These are phyloP conservation scores for Cyprinodon variegatus DNA, from an alignment of 2,113 vertebrate genomes.

Conservation along the genomic window DNA sequence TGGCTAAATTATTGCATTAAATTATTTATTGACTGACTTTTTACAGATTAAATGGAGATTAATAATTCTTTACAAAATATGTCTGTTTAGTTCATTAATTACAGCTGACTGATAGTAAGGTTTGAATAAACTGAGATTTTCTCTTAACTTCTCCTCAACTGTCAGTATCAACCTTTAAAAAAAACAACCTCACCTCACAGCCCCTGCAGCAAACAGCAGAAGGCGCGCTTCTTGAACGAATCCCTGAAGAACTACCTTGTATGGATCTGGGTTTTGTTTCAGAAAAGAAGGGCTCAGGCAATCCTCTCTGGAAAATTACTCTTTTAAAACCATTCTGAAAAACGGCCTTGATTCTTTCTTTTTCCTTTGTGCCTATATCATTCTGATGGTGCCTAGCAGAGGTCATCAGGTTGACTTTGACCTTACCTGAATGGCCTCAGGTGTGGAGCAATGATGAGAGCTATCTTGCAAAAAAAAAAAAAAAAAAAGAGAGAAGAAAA, in stretches of 20 bases:
- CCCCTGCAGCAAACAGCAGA: conserved; percentile 15
- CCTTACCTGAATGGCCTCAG: conserved; percentile 31
- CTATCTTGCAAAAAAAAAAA: conserved; percentile 10
- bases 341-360: background rate
- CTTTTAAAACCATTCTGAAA: conserved; percentile 2
- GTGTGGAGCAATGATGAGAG: conserved; percentile 28
- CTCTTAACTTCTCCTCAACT: conserved; percentile 23
- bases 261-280: conserved; percentile 1
- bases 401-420: conserved; percentile 49
- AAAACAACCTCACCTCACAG: conserved; percentile 18
- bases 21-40: conserved; percentile 15
- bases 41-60: conserved; percentile 15
- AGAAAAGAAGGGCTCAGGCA: conserved; percentile 1
- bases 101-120: conserved; percentile 2
- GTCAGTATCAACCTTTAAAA: conserved; percentile 38
- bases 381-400: conserved; percentile 12
- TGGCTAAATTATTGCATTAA: background rate
- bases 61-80: conserved; percentile 21
- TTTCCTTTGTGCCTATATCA: background rate
- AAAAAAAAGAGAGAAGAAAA: background rate
- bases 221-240: conserved; percentile 9
- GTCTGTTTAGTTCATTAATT: conserved; percentile 18
- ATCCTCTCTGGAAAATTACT: conserved; percentile 11
- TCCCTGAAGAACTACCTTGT: conserved; percentile 17
- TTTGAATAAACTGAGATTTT: background rate